A percentile compares a stretch with the other conserved stretches of the same genome.
phyloP scores from a whole-genome alignment of 2,888 invertebrate genomes.

The Liposcelis brunnea region DNA sequence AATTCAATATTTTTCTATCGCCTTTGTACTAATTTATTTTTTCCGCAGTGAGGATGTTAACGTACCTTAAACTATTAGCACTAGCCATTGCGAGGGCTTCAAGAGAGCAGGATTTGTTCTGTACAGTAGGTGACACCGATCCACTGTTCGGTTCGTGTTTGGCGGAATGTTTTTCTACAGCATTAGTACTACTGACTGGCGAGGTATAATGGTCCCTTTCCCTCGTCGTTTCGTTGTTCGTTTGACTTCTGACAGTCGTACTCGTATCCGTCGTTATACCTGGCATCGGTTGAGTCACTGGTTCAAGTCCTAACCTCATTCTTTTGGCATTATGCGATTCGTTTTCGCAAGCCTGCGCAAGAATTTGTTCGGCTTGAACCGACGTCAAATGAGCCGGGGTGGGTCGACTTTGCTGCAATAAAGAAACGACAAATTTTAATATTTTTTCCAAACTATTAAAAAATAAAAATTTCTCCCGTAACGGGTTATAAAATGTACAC shows the following conservation, averaged over 20 bases:
- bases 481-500: neutral
- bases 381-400: constrained; percentile 94
- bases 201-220: constrained; percentile 4
- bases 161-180: neutral
- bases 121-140: neutral
- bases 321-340: constrained; percentile 94
- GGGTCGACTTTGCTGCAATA: constrained; percentile 56
- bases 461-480: neutral
- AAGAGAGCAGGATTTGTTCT: neutral
- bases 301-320: constrained; percentile 89
- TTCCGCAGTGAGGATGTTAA: neutral
- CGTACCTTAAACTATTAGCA: constrained; percentile 5
- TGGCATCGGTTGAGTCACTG: constrained; percentile 80
- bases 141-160: constrained; percentile 1
- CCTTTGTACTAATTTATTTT: neutral
- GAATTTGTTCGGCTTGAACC: constrained; percentile 88
- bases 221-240: neutral
- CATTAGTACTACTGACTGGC: neutral
- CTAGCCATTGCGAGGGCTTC: constrained; percentile 1
- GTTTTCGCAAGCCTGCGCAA: constrained; percentile 92
- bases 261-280: neutral
- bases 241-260: neutral
- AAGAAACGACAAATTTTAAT: constrained; percentile 13
- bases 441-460: constrained; percentile 5
- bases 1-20: neutral